These are phyloP conservation scores for Geotrupes spiniger DNA, from an alignment of 2,888 invertebrate species.

Conservation along the genomic window DNA sequence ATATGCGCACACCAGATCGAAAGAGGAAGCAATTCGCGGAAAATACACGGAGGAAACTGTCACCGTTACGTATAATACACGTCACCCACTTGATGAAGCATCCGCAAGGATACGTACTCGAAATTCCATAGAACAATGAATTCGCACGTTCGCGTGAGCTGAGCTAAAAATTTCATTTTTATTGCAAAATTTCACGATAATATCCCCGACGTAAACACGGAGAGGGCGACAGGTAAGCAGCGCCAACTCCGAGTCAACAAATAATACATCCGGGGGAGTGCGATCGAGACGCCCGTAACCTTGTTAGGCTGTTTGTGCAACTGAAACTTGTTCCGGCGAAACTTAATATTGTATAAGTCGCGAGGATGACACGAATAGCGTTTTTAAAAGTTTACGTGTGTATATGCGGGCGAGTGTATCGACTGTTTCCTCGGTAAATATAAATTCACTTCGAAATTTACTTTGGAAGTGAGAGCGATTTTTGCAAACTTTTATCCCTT, in stretches of 20 bases:
- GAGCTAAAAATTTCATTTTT: slow-evolving; percentile 11
- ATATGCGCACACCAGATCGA: too few species aligned
- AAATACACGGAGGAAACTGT: too few species aligned
- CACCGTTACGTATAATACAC: too few species aligned
- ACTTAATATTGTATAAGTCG: slow-evolving; percentile 20
- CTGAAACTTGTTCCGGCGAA: slow-evolving; percentile 30
- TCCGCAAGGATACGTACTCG: too few species aligned
- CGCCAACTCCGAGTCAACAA: slow-evolving; percentile 23
- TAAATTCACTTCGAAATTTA: too few species aligned
- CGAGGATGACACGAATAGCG: slow-evolving; percentile 5
- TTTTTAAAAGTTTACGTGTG: slow-evolving; percentile 3
- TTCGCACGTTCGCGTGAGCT: neutral
- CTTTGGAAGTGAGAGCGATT: too few species aligned
- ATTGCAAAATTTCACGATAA: slow-evolving; percentile 10
- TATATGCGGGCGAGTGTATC: neutral
- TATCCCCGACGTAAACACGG: slow-evolving; percentile 10
- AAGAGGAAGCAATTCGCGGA: too few species aligned
- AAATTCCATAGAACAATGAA: too few species aligned
- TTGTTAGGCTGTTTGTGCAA: slow-evolving; percentile 33
- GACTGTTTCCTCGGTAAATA: too few species aligned
- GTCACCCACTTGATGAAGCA: too few species aligned
- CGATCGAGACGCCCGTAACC: slow-evolving; percentile 24
- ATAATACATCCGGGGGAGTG: slow-evolving; percentile 22
- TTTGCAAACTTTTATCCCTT: too few species aligned
- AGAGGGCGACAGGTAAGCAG: slow-evolving; percentile 3